Conservation (phyloP, 2,797 vertebrate species). For the Poeciliopsis gracilis region DNA sequence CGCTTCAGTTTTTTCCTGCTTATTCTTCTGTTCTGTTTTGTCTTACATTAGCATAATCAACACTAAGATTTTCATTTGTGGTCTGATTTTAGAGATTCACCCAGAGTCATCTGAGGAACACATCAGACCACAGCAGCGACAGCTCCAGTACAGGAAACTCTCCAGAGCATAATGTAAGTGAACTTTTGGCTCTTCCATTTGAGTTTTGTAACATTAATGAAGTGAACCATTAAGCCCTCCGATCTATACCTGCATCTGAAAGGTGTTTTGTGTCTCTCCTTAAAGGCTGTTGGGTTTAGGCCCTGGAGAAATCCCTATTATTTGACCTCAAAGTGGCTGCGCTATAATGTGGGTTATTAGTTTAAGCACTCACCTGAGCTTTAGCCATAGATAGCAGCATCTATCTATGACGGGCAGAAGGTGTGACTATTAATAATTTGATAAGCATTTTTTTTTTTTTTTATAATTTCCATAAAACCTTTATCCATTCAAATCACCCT, state of each 20-base stretch:
- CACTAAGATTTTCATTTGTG: background rate
- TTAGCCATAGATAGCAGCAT: conserved; percentile 57
- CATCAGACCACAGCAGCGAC: conserved; percentile 79
- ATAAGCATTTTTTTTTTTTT: background rate
- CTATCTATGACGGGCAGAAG: conserved; percentile 65
- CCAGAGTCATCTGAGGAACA: conserved; percentile 73
- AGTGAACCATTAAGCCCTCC: background rate
- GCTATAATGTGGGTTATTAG: conserved; percentile 76
- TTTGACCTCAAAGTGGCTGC: conserved; percentile 78
- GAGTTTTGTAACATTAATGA: background rate
- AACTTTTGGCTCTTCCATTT: background rate
- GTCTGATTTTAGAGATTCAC: conserved; percentile 56
- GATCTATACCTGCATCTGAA: conserved; percentile 29
- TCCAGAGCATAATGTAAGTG: conserved; percentile 80
- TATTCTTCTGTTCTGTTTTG: background rate
- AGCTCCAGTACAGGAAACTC: conserved; percentile 76
- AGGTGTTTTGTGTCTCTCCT: conserved; percentile 53
- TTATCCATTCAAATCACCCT: background rate
- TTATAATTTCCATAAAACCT: background rate
- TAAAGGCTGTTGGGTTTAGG: conserved; percentile 71
- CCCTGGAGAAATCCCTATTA: conserved; percentile 76
- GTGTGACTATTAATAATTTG: conserved; percentile 32
- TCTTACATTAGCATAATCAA: background rate
- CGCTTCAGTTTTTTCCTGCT: background rate
- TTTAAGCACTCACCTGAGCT: conserved; percentile 40